These are phyloP conservation scores for Chascanopsetta lugubris DNA, from an alignment of 2,113 vertebrate genomes.

Conservation along the genomic window DNA sequence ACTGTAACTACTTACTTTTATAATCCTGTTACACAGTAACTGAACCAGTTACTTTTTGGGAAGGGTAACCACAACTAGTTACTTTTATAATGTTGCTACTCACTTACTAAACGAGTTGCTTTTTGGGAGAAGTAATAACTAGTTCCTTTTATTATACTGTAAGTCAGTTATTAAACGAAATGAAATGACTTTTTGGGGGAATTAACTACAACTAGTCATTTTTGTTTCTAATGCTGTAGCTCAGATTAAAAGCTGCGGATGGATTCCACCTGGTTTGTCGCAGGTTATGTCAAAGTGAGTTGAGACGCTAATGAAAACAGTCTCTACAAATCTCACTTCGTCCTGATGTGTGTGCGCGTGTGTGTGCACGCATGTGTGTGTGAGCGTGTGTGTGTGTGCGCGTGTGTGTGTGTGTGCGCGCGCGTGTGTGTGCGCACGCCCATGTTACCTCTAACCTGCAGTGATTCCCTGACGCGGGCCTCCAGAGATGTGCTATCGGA, in stretches of 20 bases:
- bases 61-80: no score
- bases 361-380: constrained; percentile 15
- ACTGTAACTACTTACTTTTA: no score
- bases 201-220: no score
- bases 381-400: not conserved
- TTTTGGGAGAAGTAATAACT: no score
- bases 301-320: constrained; percentile 36
- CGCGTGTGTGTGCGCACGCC: not conserved
- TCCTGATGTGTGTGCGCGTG: constrained; percentile 13
- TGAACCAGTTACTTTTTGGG: no score
- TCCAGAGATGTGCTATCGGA: constrained; percentile 59
- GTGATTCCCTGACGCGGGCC: constrained; percentile 56
- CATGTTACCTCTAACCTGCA: constrained; percentile 31
- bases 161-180: no score
- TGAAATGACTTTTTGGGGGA: no score
- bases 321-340: constrained; percentile 30
- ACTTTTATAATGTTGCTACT: no score
- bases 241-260: constrained; percentile 10
- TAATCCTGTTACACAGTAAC: no score
- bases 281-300: constrained; percentile 60
- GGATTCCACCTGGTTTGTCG: constrained; percentile 23
- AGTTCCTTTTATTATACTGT: no score
- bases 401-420: not conserved
- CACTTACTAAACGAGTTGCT: no score
- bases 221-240: not conserved